Base-by-base conservation (phyloP, 2,113 vertebrate genomes). In the Ceuthmochares aereus region DNA sequence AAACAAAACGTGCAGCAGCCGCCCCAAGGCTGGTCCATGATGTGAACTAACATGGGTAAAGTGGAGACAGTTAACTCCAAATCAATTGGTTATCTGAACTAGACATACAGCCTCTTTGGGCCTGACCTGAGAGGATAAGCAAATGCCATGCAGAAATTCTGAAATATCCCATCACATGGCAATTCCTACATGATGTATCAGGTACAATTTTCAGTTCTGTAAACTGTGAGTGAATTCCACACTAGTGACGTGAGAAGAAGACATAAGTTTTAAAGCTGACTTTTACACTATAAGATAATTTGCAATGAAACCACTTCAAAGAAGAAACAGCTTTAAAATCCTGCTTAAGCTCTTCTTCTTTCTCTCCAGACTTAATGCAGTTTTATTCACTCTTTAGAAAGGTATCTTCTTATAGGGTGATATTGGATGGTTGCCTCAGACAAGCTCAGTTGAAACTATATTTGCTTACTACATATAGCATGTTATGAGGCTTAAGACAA, bases 301-400 rank as follows among this genome's bases (percentile, higher is more conserved):
- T 76, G 23, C 49, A 87, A 34, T 67, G 78, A 92, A 82, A 72
- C 34, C 34, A 54, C 87, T 96, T 95, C 87, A 93, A 86, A 95
- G 89, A 95, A 55, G 58, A 60, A 91, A 87, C 51, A 45, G 67
- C 55, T 91, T 93, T 90, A 36, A 94, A 93, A 87, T 62, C 54
- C 90, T 54, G 80, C 83, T 90, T 90, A 69, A 93, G 67, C 88
- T 90, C 45, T 74, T 87, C 59, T 69, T 92, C 76, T 70, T 64
- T 91, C n/a, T 66, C 19, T 25, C 14, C 36, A 70, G 51, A 74
- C 47, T 81, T 74, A 77, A 43, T 10, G 7, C 29, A 26, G 55
- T 84, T 93, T 82, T 95, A 91, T 95, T 94, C 93, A 82, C 67
- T 80, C 90, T 92, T 90, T 59, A 36, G 79, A 36, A 55, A 67